A percentile compares a stretch with the other conserved stretches of the same genome.
These are phyloP conservation scores for Felis chaus DNA, from an alignment of 2,113 vertebrate genomes.

Conservation along the genomic window DNA sequence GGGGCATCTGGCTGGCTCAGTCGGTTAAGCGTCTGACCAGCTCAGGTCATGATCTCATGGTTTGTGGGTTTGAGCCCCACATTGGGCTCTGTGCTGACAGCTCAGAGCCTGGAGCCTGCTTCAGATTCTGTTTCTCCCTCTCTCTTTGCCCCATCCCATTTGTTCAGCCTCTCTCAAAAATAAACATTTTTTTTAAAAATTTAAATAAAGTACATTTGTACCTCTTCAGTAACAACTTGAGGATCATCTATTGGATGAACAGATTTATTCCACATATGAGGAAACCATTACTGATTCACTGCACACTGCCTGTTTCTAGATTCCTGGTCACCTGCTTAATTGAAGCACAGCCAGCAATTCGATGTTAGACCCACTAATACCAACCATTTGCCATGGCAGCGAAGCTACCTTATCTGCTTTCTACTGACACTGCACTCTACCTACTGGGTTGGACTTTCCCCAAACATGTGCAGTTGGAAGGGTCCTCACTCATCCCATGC, in stretches of 20 bases:
- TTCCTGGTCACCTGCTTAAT: background rate
- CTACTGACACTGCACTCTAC: background rate
- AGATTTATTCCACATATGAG: background rate
- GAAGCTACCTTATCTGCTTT: background rate
- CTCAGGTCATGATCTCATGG: too few relatives aligned
- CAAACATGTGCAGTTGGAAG: background rate
- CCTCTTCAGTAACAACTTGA: background rate
- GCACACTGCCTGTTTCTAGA: background rate
- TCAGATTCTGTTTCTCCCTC: too few relatives aligned
- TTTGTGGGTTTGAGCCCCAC: too few relatives aligned
- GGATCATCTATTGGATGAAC: background rate
- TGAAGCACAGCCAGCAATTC: background rate
- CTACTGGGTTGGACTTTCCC: background rate
- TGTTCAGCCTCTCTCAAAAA: too few relatives aligned
- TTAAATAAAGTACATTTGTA: background rate
- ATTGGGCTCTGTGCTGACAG: too few relatives aligned
- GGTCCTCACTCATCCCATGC: background rate
- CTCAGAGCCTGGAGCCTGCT: too few relatives aligned
- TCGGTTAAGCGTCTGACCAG: too few relatives aligned
- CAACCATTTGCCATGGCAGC: conserved; percentile 28
- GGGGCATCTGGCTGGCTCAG: too few relatives aligned
- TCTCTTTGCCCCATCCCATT: too few relatives aligned
- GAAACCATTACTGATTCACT: background rate
- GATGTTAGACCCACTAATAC: background rate
- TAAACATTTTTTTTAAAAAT: too few relatives aligned